Base-by-base conservation (phyloP, 2,797 vertebrate genomes). In the Silurus lanzhouensis region DNA sequence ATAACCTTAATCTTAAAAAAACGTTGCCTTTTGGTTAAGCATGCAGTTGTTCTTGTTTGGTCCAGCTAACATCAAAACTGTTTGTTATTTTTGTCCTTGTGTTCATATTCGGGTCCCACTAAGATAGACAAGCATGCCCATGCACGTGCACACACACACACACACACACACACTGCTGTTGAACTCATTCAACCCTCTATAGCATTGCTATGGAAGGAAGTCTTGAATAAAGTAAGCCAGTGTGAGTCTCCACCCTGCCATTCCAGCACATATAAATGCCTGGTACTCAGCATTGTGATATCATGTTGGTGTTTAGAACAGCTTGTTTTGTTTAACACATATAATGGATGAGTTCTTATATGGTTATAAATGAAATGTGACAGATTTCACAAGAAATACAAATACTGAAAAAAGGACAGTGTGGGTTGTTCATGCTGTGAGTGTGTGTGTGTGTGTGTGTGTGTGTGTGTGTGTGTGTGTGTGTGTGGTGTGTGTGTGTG, bases 401-500 rank as follows among this genome's bases (percentile, higher is more conserved):
- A 68, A 31, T 22, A 55, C 64, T 61, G 77, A 81, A 80, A 44
- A 64, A 38, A 52, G 38, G 63, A 70, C 72, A 57, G 55, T 76
- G 46, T 81, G 17, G 15, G 67, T 81, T 81, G 64, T 67, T 55
- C 25, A 55, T 81, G 27, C n/a, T 60, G 55, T 27, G 7, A 81
- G 74, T 91, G 87, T 19, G 46, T 78, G 83, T 92, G 48, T 52
- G 48, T 52, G 48, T 52, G 48, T 52, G 48, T 52, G 48, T 52
- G 48, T 52, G 48, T 52, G 48, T 52, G 48, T 52, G 48, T 52
- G 48, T 52, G 48, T 52, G 48, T 52, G 48, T 52, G 48, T 52
- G 48, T 52, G 48, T 52, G 48, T 52, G 48, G 27, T 31, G 31
- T 31, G 31, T 58, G 55, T 38, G 10, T 80, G 74, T 91, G 87